Percentiles rank a stretch among this genome's conserved stretches.
These are phyloP conservation scores for Helicoverpa armigera DNA, from an alignment of 1,140 invertebrate species.

Conservation along the genomic window DNA sequence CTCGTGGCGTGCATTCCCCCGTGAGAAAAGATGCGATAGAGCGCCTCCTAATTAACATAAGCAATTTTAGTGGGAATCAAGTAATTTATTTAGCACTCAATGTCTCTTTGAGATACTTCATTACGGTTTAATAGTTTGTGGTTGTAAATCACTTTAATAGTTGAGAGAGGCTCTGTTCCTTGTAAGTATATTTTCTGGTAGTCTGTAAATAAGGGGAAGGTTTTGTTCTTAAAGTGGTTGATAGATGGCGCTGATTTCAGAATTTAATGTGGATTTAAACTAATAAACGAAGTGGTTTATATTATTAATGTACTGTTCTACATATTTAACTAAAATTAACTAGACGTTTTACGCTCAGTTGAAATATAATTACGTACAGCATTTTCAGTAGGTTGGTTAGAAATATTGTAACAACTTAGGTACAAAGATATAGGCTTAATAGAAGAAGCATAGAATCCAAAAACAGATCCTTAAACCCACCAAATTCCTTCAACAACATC, in stretches of 20 bases:
- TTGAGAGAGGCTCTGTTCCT: background rate
- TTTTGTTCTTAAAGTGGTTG: background rate
- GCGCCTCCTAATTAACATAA: constrained; percentile 13
- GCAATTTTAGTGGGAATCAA: background rate
- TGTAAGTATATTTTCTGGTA: background rate
- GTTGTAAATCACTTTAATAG: constrained; percentile 19
- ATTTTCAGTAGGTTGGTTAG: too few species aligned
- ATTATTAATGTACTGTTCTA: too few species aligned
- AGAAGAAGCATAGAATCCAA: too few species aligned
- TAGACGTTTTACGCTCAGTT: too few species aligned
- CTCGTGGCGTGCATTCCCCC: background rate
- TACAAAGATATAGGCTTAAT: too few species aligned
- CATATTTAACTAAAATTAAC: too few species aligned
- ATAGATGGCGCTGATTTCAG: background rate
- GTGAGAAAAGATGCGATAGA: constrained; percentile 24
- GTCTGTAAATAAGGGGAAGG: background rate
- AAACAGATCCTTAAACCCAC: background rate
- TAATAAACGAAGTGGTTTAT: too few species aligned
- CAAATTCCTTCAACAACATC: background rate
- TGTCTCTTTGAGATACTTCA: constrained; percentile 1
- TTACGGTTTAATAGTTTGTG: constrained; percentile 7
- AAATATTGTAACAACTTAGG: too few species aligned
- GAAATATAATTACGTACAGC: too few species aligned
- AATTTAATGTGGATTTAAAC: too few species aligned
- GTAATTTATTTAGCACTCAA: constrained; percentile 22